Evolutionary conservation across 2,888 invertebrate species (phyloP).

Genomic region (Adela reaumurella): DNA sequence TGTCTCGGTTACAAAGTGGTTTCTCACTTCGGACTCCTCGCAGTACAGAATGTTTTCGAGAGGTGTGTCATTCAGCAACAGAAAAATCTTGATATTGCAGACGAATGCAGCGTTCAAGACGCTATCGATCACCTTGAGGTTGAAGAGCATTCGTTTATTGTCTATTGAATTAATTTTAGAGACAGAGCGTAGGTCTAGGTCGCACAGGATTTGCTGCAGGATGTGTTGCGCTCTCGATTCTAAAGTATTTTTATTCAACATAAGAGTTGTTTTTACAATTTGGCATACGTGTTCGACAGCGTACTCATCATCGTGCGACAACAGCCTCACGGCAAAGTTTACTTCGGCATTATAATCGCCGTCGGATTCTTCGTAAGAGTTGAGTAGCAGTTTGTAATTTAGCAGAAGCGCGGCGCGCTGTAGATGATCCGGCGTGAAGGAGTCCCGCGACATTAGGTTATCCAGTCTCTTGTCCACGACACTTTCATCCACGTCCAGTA

Average conservation of each 20-base stretch:
- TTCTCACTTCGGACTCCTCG: constrained; percentile 24
- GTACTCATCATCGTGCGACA: constrained; percentile 20
- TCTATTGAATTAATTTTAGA: constrained; percentile 9
- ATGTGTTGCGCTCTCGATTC: constrained; percentile 38
- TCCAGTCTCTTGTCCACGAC: constrained; percentile 31
- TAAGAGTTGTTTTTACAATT: constrained; percentile 26
- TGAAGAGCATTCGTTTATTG: constrained; percentile 14
- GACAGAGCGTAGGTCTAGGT: constrained; percentile 17
- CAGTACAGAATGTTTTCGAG: constrained; percentile 26
- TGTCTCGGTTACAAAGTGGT: constrained; percentile 30
- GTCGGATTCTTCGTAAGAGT: constrained; percentile 30
- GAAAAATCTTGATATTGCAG: constrained; percentile 18
- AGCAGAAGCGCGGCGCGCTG: constrained; percentile 26
- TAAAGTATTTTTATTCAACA: constrained; percentile 24
- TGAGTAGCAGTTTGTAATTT: constrained; percentile 40
- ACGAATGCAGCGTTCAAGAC: constrained; percentile 27
- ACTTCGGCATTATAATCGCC: constrained; percentile 35
- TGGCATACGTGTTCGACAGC: constrained; percentile 28
- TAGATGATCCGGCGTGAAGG: constrained; percentile 26
- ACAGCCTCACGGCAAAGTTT: constrained; percentile 27
- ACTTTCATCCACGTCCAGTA: constrained; percentile 42
- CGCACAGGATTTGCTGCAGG: constrained; percentile 34
- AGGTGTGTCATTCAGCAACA: constrained; percentile 28
- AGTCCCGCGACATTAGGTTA: constrained; percentile 25
- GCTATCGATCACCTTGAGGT: constrained; percentile 29